Conservation (phyloP, 2,797 vertebrate genomes). For the Onychomys arenicola region DNA sequence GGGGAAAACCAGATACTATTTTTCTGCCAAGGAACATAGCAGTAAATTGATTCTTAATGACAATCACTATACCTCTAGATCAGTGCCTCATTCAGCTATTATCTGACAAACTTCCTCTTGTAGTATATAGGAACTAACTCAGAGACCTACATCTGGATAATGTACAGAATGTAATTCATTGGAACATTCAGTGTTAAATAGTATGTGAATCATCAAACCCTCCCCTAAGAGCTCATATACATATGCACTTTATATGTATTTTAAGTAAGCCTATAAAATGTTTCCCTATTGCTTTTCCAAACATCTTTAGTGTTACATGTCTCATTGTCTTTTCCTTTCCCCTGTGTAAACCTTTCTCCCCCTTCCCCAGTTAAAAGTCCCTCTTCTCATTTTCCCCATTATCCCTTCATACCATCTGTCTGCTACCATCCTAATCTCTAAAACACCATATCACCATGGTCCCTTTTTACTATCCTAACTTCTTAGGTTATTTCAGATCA, state of each 20-base stretch:
- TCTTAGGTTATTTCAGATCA: background rate
- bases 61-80: no score
- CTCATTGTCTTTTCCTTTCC: background rate
- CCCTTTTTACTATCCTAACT: background rate
- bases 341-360: background rate
- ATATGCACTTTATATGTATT: background rate
- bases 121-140: background rate
- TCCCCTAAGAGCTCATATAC: background rate
- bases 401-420: background rate
- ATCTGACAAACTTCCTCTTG: background rate
- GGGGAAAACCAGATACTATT: no score
- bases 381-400: background rate
- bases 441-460: background rate
- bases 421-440: background rate
- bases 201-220: no score
- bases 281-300: background rate
- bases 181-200: no score
- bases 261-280: background rate
- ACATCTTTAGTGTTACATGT: background rate
- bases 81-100: no score
- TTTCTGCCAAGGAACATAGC: no score
- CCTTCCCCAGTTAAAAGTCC: background rate
- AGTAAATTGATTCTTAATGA: no score
- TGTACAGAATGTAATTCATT: background rate
- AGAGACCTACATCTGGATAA: background rate